phyloP scores from a whole-genome alignment of 2,797 vertebrate genomes.

The Eulemur albifrons region DNA sequence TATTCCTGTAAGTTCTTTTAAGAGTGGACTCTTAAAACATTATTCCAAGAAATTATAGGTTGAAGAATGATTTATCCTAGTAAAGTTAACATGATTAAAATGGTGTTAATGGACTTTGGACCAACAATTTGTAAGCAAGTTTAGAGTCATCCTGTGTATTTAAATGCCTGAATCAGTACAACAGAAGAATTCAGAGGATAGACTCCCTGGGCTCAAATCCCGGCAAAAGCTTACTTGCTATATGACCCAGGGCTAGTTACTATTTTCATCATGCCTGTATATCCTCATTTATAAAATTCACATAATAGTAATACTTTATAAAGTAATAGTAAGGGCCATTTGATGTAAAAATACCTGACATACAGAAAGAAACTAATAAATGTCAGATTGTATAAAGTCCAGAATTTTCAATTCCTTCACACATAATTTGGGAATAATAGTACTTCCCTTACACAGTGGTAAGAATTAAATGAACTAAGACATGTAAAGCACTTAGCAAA shows the following conservation, averaged over 20 bases:
- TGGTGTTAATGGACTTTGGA: background rate
- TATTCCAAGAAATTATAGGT: background rate
- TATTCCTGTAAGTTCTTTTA: background rate
- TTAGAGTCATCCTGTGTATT: background rate
- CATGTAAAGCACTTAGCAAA: background rate
- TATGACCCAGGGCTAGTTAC: background rate
- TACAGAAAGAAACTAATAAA: background rate
- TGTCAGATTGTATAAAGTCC: background rate
- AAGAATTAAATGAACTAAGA: background rate
- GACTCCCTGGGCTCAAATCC: background rate
- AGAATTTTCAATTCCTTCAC: background rate
- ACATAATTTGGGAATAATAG: background rate
- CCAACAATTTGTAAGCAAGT: background rate
- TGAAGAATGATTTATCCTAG: background rate
- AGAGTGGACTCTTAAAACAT: background rate
- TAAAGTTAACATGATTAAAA: background rate
- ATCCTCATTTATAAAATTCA: background rate
- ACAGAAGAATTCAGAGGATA: background rate
- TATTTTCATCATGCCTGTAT: background rate
- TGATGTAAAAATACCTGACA: background rate
- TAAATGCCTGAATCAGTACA: background rate
- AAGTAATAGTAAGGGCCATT: background rate
- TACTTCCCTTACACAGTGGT: background rate
- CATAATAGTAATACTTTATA: background rate
- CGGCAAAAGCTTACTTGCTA: background rate